Percentiles rank a stretch among this genome's conserved stretches.
Evolutionary conservation across 2,888 invertebrate genomes (phyloP).

Genomic region (Synanthedon vespiformis): DNA sequence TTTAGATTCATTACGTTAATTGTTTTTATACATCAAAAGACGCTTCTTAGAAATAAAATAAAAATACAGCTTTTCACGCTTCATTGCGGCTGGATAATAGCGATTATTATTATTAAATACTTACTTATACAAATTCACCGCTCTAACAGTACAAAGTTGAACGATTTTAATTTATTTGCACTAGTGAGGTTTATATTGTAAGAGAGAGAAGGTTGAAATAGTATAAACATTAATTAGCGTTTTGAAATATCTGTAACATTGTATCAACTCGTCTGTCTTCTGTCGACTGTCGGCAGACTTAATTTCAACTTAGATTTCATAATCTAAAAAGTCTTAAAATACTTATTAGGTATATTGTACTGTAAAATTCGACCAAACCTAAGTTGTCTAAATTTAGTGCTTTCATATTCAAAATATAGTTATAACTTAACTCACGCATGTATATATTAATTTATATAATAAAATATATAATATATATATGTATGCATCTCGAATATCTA

Average conservation of each 20-base stretch:
- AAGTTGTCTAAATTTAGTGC: conserved; percentile 9
- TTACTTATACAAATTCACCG: too few relatives aligned
- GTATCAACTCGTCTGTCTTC: too few relatives aligned
- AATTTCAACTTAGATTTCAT: too few relatives aligned
- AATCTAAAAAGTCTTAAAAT: too few relatives aligned
- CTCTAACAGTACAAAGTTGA: background rate
- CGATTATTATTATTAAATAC: too few relatives aligned
- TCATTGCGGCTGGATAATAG: conserved; percentile 4
- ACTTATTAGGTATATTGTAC: too few relatives aligned
- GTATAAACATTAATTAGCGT: too few relatives aligned
- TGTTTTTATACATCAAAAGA: background rate
- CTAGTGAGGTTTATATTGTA: background rate
- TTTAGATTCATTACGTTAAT: background rate
- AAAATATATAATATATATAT: conserved; percentile 8
- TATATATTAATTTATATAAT: conserved; percentile 8
- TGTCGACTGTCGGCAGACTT: too few relatives aligned
- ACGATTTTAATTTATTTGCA: background rate
- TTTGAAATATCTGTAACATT: too few relatives aligned
- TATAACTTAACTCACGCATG: conserved; percentile 14
- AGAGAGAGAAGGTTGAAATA: too few relatives aligned
- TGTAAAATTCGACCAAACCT: conserved; percentile 10
- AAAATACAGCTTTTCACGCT: conserved; percentile 3
- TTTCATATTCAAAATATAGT: conserved; percentile 7
- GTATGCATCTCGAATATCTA: conserved; percentile 13
- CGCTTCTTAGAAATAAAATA: background rate